Evolutionary conservation across 2,888 invertebrate genomes (phyloP), one percentile per base, ranked within the genome.

Genomic region (Drosophila macrospina): DNA sequence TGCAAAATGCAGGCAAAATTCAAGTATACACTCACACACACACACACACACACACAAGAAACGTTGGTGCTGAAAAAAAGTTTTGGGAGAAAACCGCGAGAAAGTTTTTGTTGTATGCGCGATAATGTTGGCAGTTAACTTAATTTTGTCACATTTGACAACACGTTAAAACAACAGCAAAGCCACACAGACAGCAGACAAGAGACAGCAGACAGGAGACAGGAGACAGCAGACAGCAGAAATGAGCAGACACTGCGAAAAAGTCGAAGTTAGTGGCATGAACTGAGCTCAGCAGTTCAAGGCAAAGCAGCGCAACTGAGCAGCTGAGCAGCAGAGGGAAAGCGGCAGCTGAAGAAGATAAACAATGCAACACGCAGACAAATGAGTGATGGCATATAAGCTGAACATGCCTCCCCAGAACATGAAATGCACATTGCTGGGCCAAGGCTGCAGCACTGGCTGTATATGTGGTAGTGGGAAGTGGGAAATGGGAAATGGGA

Each of bases 81-180:
- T 67, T 20, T 51, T 56, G 44, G 55, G 54, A 7, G 11, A 50
- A 59, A 64, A 55, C 55, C 60, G 41, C 47, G 56, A 51, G 52
- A 72, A 76, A 74, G 73, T 87, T 74, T 74, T 69, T 61, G 61
- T 60, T 67, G 80, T 69, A 72, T 68, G 75, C 76, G 71, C 81
- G 86, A 76, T 86, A 84, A 86, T 88, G 80, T 70, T 72, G 84
- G 73, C 84, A 82, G 89, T 89, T 89, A 87, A 85, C 80, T 88
- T 89, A 81, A 87, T 87, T 89, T 88, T 78, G 86, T 89, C 87
- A 86, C 87, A 87, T 89, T 89, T 87, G 76, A 86, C 88, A 89
- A 82, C 88, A 88, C 87, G 84, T 89, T 87, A 87, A 86, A 70
- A 78, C 61, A 78, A 73, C 82, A 72, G 71, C 41, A 56, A 62